These are phyloP conservation scores for Bambusicola thoracicus DNA, from an alignment of 2,113 vertebrate genomes.

Conservation along the genomic window DNA sequence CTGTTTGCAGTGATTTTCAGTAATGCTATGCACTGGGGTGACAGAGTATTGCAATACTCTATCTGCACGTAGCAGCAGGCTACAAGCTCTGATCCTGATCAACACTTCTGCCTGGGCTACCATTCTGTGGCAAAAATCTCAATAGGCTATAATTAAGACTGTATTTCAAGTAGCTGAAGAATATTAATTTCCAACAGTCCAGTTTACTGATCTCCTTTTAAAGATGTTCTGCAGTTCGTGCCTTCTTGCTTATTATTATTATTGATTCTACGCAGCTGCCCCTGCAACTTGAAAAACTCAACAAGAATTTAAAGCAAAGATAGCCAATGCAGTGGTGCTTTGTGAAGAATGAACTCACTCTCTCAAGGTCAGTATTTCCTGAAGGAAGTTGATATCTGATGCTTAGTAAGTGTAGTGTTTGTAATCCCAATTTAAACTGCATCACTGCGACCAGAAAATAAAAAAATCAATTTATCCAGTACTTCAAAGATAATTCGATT, in stretches of 20 bases:
- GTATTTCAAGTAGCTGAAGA: neutral
- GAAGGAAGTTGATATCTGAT: neutral
- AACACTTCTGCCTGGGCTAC: neutral
- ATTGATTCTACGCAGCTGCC: neutral
- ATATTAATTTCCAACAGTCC: neutral
- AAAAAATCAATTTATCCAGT: neutral
- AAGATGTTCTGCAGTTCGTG: neutral
- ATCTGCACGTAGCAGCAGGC: neutral
- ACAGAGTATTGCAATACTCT: neutral
- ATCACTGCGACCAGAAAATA: neutral
- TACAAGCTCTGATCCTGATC: neutral
- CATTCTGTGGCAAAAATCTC: neutral
- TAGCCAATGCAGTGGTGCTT: neutral
- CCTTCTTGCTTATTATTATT: neutral
- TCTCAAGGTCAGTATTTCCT: neutral
- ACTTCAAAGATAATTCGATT: neutral
- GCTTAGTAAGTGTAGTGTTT: neutral
- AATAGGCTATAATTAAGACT: neutral
- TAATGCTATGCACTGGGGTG: neutral
- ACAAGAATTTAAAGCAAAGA: neutral
- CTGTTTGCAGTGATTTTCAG: neutral
- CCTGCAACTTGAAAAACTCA: neutral
- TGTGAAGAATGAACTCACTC: neutral
- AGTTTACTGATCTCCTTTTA: neutral
- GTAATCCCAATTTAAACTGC: neutral